These are phyloP conservation scores for Stegodyphus mimosarum DNA, from an alignment of 1,140 invertebrate genomes.

Conservation along the genomic window DNA sequence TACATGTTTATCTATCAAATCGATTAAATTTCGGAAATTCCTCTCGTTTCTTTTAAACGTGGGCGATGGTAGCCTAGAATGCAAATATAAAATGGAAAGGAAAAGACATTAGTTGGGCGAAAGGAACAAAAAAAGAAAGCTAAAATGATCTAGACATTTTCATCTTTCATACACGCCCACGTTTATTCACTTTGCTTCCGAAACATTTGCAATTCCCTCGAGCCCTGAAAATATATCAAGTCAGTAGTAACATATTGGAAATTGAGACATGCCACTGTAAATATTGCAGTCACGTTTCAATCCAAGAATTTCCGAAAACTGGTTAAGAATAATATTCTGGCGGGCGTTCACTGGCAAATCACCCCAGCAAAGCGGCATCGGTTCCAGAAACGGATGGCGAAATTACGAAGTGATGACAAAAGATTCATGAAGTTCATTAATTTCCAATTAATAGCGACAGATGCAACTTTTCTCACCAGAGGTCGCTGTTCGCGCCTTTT, in stretches of 20 bases:
- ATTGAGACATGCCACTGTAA: not conserved
- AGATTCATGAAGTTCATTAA: constrained; percentile 56
- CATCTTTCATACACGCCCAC: not conserved
- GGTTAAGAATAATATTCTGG: not conserved
- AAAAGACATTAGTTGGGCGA: no score
- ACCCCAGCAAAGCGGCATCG: not conserved
- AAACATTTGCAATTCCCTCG: not conserved
- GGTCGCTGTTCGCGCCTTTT: not conserved
- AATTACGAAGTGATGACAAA: constrained; percentile 39
- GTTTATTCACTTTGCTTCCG: not conserved
- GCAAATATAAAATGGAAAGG: no score
- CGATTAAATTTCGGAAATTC: no score
- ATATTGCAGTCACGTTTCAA: not conserved
- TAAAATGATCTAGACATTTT: constrained; percentile 5
- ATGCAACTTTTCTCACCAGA: constrained; percentile 48
- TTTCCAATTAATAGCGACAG: constrained; percentile 57
- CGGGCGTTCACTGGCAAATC: not conserved
- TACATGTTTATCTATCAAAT: no score
- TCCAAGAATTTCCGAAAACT: not conserved
- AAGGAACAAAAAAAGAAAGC: not conserved
- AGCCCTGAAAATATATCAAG: not conserved
- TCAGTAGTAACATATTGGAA: not conserved
- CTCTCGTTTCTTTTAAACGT: no score
- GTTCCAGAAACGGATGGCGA: not conserved
- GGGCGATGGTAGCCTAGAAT: no score